Evolutionary conservation across 2,113 vertebrate genomes (phyloP).

Genomic region (Rattus rattus): DNA sequence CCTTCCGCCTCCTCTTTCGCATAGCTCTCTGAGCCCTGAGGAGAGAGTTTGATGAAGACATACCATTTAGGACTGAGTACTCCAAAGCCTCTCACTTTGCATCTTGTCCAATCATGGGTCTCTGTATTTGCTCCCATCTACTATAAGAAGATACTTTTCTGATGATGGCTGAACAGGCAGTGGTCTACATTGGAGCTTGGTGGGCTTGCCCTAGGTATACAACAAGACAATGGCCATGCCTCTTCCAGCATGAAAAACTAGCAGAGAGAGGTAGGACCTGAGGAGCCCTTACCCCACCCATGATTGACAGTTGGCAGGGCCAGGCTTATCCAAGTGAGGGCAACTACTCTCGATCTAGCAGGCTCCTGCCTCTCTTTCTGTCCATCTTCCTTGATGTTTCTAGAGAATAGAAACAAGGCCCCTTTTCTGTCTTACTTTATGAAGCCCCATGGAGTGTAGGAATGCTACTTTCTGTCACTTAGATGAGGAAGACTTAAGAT

Average conservation of each 20-base stretch:
- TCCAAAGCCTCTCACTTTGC: background rate
- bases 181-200: background rate
- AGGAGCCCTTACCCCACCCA: background rate
- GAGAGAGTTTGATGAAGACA: background rate
- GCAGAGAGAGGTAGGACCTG: background rate
- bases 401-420: background rate
- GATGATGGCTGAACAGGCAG: background rate
- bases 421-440: background rate
- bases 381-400: background rate
- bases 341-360: background rate
- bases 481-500: background rate
- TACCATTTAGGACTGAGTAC: background rate
- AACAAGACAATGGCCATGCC: no score
- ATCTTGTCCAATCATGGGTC: background rate
- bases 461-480: background rate
- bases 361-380: background rate
- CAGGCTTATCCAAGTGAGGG: background rate
- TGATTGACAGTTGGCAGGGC: background rate
- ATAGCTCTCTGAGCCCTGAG: background rate
- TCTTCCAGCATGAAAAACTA: background rate
- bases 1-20: background rate
- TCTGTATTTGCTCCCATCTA: background rate
- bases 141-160: background rate
- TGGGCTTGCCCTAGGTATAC: background rate
- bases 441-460: background rate